These are phyloP conservation scores for Nebria brevicollis DNA, from an alignment of 2,888 invertebrate species.

Conservation along the genomic window DNA sequence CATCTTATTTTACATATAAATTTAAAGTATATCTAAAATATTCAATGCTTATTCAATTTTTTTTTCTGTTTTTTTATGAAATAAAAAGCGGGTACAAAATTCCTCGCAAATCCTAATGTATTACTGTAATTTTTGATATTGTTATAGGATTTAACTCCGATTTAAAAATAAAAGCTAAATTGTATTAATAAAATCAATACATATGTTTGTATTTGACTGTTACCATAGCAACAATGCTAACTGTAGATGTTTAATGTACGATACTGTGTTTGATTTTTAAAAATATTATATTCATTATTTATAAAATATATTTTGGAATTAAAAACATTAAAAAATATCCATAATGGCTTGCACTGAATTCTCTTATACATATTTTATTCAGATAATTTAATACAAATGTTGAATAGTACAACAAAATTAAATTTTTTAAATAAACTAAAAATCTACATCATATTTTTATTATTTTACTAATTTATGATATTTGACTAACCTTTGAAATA, in stretches of 20 bases:
- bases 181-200: neutral
- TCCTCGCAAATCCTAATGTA: neutral
- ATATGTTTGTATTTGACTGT: neutral
- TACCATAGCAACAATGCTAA: neutral
- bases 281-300: neutral
- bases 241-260: neutral
- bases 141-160: neutral
- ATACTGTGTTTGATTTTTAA: neutral
- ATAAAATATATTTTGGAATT: too few species aligned
- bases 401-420: too few species aligned
- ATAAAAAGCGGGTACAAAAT: neutral
- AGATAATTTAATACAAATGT: too few species aligned
- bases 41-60: neutral
- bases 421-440: too few species aligned
- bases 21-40: neutral
- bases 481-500: too few species aligned
- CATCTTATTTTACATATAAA: neutral
- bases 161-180: neutral
- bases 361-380: too few species aligned
- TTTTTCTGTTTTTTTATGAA: neutral
- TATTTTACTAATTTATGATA: too few species aligned
- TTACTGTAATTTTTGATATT: neutral
- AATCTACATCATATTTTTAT: too few species aligned
- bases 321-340: too few species aligned
- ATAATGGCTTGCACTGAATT: too few species aligned